Conservation (phyloP, 2,888 invertebrate genomes). For the Matsumyia berberina region DNA sequence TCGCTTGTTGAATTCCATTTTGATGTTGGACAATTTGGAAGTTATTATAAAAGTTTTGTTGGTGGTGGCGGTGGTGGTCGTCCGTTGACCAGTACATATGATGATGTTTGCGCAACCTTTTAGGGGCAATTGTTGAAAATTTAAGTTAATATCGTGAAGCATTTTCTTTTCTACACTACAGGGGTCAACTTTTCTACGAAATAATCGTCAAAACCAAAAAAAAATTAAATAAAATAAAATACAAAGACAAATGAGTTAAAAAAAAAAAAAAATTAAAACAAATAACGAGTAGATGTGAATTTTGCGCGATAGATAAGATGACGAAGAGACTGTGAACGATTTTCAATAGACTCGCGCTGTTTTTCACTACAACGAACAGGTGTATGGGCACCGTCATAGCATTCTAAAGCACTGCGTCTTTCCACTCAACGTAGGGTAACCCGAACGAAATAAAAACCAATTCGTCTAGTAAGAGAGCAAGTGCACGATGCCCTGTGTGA, state of each 20-base stretch:
- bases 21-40: conserved; percentile 74
- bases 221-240: not conserved
- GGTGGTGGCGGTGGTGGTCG: conserved; percentile 75
- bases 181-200: conserved; percentile 5
- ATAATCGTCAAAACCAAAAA: not conserved
- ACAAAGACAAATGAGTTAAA: not conserved
- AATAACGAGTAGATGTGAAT: not conserved
- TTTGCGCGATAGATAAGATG: not conserved
- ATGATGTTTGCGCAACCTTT: conserved; percentile 71
- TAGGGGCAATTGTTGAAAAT: conserved; percentile 27
- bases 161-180: conserved; percentile 40
- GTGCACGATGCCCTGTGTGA: no score
- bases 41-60: conserved; percentile 61
- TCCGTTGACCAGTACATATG: conserved; percentile 72
- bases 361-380: no score
- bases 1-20: conserved; percentile 75
- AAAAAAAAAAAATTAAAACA: not conserved
- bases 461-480: no score
- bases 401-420: no score
- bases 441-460: no score
- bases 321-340: no score
- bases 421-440: no score
- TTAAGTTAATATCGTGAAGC: conserved; percentile 13
- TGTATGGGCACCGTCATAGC: no score
- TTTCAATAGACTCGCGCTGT: no score